Conservation (phyloP, 2,797 vertebrate genomes). For the Sebastes baramenuke region DNA sequence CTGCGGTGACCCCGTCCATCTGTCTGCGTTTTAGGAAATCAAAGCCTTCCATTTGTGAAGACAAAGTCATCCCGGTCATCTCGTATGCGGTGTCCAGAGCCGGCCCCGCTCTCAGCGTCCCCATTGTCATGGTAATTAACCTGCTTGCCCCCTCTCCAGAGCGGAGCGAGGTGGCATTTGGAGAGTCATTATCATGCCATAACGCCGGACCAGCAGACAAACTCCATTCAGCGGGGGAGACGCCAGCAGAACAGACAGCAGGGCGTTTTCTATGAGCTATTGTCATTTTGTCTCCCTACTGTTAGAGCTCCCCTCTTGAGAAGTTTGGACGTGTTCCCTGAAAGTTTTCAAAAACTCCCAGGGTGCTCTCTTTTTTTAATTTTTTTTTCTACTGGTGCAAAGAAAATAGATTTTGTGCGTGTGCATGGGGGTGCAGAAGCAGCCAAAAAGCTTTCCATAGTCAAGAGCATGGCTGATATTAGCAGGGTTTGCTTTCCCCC, state of each 20-base stretch:
- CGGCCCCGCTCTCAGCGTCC: constrained; percentile 69
- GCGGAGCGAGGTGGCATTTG: constrained; percentile 81
- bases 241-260: constrained; percentile 51
- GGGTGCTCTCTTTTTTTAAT: constrained; percentile 24
- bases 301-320: constrained; percentile 55
- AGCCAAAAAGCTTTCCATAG: constrained; percentile 66
- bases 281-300: constrained; percentile 66
- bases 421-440: constrained; percentile 29
- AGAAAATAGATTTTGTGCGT: constrained; percentile 55
- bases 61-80: constrained; percentile 76
- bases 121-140: constrained; percentile 89
- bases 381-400: constrained; percentile 8
- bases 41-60: constrained; percentile 81
- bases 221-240: constrained; percentile 70
- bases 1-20: constrained; percentile 80
- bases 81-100: constrained; percentile 74
- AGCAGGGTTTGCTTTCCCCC: constrained; percentile 46
- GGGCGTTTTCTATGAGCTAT: constrained; percentile 66
- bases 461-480: constrained; percentile 62
- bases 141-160: constrained; percentile 81
- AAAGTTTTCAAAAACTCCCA: constrained; percentile 58
- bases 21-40: constrained; percentile 81
- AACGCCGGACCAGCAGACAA: constrained; percentile 71
- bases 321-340: constrained; percentile 57
- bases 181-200: constrained; percentile 86